These are phyloP conservation scores for Amyelois transitella DNA, from an alignment of 1,140 invertebrate species.

Conservation along the genomic window DNA sequence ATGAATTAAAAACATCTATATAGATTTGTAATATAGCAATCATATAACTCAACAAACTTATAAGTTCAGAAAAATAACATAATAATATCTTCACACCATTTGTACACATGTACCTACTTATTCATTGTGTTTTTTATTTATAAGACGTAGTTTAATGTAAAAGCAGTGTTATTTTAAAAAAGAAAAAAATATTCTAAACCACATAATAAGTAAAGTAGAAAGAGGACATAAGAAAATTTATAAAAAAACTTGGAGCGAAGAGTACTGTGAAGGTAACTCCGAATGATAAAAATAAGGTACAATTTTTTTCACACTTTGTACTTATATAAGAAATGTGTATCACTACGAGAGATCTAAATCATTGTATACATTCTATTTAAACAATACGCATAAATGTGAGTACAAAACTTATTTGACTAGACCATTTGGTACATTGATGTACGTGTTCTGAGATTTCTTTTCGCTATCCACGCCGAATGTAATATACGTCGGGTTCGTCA, in stretches of 20 bases:
- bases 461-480: conserved; percentile 41
- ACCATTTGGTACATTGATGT: conserved; percentile 58
- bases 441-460: conserved; percentile 57
- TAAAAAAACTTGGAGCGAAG: not conserved
- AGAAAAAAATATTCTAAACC: not conserved
- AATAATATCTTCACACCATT: not conserved
- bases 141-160: too few relatives aligned
- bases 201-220: too few relatives aligned
- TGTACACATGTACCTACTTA: not conserved
- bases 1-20: too few relatives aligned
- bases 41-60: not conserved
- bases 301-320: not conserved
- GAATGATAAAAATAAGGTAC: not conserved
- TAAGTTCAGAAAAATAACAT: not conserved
- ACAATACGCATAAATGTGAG: not conserved
- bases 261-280: not conserved
- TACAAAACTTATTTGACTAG: conserved; percentile 53
- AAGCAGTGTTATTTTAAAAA: not conserved
- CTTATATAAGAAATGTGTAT: not conserved
- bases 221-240: not conserved
- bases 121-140: not conserved
- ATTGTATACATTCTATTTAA: not conserved
- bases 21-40: too few relatives aligned
- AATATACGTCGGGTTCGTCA: conserved; percentile 65
- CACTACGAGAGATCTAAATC: not conserved